Evolutionary conservation across 2,888 invertebrate species (phyloP).

Genomic region (Oligia latruncula): DNA sequence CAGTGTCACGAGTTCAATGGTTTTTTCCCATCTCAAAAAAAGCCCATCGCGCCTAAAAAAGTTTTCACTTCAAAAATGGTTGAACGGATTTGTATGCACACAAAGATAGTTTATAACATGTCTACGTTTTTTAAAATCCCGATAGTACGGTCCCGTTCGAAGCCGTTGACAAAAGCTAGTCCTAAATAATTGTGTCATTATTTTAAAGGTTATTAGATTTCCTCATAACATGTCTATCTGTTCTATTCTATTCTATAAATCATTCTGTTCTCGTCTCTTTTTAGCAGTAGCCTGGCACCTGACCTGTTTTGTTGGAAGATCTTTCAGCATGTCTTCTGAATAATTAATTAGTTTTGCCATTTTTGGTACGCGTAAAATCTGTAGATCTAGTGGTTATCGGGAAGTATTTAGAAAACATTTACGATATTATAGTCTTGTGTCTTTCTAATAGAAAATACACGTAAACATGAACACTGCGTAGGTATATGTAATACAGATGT

Average conservation of each 20-base stretch:
- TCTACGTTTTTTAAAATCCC: background rate
- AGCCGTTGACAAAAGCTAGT: background rate
- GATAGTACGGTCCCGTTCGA: background rate
- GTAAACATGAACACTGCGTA: constrained; percentile 8
- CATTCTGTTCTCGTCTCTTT: too few species aligned
- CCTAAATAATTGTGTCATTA: background rate
- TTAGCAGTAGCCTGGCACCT: background rate
- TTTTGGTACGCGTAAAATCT: background rate
- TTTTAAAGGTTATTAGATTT: too few species aligned
- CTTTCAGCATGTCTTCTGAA: background rate
- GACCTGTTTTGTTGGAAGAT: background rate
- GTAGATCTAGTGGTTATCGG: background rate
- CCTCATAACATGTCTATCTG: too few species aligned
- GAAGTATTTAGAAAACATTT: background rate
- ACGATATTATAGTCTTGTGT: background rate
- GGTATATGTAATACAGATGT: constrained; percentile 5
- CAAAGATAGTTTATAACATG: background rate
- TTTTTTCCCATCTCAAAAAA: too few species aligned
- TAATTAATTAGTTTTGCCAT: too few species aligned
- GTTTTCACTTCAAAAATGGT: background rate
- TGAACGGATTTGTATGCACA: background rate
- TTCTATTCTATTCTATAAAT: too few species aligned
- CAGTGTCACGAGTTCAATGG: too few species aligned
- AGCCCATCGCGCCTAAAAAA: too few species aligned
- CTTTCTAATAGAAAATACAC: background rate